Conservation (phyloP, 2,888 invertebrate genomes). For the Lydus trimaculatus region DNA sequence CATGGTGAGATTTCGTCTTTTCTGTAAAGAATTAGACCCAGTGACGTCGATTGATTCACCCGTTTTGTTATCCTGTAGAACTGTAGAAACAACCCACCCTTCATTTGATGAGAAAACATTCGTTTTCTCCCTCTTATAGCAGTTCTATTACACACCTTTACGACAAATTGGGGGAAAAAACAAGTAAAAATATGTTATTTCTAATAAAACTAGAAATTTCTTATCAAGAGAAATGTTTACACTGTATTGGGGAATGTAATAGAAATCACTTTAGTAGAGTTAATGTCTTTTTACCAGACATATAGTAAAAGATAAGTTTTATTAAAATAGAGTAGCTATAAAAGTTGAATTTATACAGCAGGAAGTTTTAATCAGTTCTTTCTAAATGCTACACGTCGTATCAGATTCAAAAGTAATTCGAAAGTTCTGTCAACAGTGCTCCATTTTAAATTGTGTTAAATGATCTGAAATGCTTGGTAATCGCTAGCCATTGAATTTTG, state of each 20-base stretch:
- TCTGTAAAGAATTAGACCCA: constrained; percentile 34
- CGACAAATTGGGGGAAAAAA: constrained; percentile 12
- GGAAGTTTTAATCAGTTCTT: constrained; percentile 31
- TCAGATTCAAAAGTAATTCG: constrained; percentile 24
- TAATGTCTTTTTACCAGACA: neutral
- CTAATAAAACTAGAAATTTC: constrained; percentile 13
- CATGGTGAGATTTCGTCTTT: constrained; percentile 40
- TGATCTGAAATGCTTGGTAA: constrained; percentile 36
- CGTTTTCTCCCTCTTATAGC: constrained; percentile 14
- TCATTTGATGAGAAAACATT: constrained; percentile 20
- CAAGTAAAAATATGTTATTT: constrained; percentile 17
- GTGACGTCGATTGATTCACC: constrained; percentile 41
- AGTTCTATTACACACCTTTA: constrained; percentile 16
- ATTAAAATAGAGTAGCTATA: constrained; percentile 15
- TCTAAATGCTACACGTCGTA: constrained; percentile 19
- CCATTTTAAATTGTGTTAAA: constrained; percentile 36
- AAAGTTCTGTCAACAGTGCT: constrained; percentile 29
- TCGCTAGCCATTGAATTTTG: constrained; percentile 30
- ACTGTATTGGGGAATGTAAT: neutral
- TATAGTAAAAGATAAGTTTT: neutral
- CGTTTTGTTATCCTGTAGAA: constrained; percentile 27
- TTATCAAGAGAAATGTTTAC: neutral
- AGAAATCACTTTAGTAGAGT: neutral
- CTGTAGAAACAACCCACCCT: constrained; percentile 11
- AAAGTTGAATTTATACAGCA: constrained; percentile 29